Evolutionary conservation across 2,797 vertebrate genomes (phyloP), one percentile per base, ranked within the genome.

Genomic region (Onychomys torridus): DNA sequence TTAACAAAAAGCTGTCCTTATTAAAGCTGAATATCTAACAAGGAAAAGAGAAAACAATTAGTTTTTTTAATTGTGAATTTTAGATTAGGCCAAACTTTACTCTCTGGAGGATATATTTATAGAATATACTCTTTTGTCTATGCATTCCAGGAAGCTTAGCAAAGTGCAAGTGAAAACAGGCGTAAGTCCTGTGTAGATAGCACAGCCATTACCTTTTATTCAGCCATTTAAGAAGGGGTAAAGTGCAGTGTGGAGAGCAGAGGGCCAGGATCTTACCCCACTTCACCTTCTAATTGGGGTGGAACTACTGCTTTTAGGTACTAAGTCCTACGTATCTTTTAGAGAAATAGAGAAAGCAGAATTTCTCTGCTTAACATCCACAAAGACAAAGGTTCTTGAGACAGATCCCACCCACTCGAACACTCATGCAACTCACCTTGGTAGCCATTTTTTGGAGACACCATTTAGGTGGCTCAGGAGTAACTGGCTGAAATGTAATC

Each of bases 401-500:
- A 89, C 88, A 94, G 14, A 81, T 17, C 59, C 55, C 17, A 29
- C 16, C 7, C 17, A 59, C 32, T 82, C 2, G 23, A 52, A 65
- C 32, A 34, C 25, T 59, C 32, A 29, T 0, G 19, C 17, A 29
- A 9, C 27, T 82, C 46, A 88, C 37, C 43, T 77, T 96, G 82
- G 65, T 12, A 77, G 82, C 43, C 61, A 92, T 90, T 94, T 96
- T 96, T 94, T 69, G 78, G 88, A 92, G 37, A 86, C 81, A 90
- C 55, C 59, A 93, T 79, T 91, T 94, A 69, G 78, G 95, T 81
- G 19, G 55, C 88, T 96, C 59, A 52, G 16, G 52, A 96, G 29
- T 67, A 57, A 65, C 46, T 49, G 57, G 23, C 13, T n/a, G n/a
- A 83, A 32, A n/a, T 84, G 87, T 76, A 92, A 85, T 75, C 14